Evolutionary conservation across 2,113 vertebrate species (phyloP), one percentile per base, ranked within the genome.

Genomic region (Myxocyprinus asiaticus): DNA sequence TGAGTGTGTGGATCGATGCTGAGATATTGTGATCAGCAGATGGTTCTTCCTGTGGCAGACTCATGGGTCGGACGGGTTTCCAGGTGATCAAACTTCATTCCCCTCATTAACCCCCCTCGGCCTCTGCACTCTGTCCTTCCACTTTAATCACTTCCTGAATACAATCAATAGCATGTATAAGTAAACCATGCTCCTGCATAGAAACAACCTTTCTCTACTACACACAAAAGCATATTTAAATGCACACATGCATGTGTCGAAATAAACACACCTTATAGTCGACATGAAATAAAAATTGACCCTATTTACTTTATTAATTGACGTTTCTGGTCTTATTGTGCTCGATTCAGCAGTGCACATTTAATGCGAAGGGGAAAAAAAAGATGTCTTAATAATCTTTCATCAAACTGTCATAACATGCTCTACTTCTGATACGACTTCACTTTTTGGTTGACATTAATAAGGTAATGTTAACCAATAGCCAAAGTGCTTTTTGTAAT

Each of bases 91-190:
- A 61, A 73, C 42, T 47, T 45, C n/a, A 15, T 74, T 74, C 58
- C 44, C 58, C 58, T 74, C 71, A 62, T 74, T 74, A 62, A 61
- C 58, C 71, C 71, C 11, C 58, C 43, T 74, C 15, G 56, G 68
- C 33, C 55, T 74, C 71, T 74, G 10, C 33, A 69, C 67, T 9
- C 68, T 48, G 71, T 74, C 71, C 44, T 33, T 48, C 14, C 44
- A 48, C 71, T 62, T 74, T 74, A 74, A 74, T 74, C 71, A 74
- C 71, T 74, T 74, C 71, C 44, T 74, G 45, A 15, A 48, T 14
- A 22, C 56, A 74, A 74, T 74, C 71, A 50, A 74, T 74, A 74
- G 44, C 8, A 10, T 62, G 61, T 74, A 74, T 62, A 73, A 61
- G 70, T 61, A 55, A 73, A 73, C 43, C 56, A 6, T 73, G 70